Conservation (phyloP, 2,113 vertebrate species). For the Strigops habroptila region DNA sequence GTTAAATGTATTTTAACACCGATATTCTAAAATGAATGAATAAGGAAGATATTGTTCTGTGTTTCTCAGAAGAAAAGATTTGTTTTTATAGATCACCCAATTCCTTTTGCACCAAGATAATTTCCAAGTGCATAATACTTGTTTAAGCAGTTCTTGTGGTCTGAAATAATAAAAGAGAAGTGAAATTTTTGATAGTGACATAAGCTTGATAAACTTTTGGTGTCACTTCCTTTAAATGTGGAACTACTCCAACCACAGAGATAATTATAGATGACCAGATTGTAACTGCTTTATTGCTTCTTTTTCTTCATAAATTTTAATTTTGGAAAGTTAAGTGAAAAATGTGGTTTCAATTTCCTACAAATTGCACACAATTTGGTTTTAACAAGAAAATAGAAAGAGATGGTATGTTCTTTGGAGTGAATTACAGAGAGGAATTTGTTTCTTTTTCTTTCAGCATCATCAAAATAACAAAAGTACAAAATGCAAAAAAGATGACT, state of each 20-base stretch:
- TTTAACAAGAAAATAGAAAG: slow-evolving; percentile 77
- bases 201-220: slow-evolving; percentile 69
- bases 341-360: slow-evolving; percentile 83
- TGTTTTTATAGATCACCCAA: neutral
- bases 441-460: slow-evolving; percentile 59
- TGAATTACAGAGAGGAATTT: slow-evolving; percentile 66
- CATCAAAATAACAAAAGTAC: slow-evolving; percentile 59
- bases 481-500: slow-evolving; percentile 64
- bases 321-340: slow-evolving; percentile 84
- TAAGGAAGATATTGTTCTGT: neutral
- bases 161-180: slow-evolving; percentile 66
- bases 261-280: slow-evolving; percentile 84
- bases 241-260: slow-evolving; percentile 76
- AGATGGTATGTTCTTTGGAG: slow-evolving; percentile 65
- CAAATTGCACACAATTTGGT: slow-evolving; percentile 79
- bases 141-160: slow-evolving; percentile 39
- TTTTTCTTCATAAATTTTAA: slow-evolving; percentile 82
- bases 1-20: neutral
- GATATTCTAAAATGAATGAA: neutral
- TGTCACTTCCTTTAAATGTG: slow-evolving; percentile 74
- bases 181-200: slow-evolving; percentile 68
- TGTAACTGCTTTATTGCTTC: slow-evolving; percentile 85
- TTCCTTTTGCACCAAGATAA: neutral
- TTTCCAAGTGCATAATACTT: slow-evolving; percentile 13
- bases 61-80: neutral